phyloP scores from a whole-genome alignment of 1,140 invertebrate species.

The Pseudomyrmex dendroicus region DNA sequence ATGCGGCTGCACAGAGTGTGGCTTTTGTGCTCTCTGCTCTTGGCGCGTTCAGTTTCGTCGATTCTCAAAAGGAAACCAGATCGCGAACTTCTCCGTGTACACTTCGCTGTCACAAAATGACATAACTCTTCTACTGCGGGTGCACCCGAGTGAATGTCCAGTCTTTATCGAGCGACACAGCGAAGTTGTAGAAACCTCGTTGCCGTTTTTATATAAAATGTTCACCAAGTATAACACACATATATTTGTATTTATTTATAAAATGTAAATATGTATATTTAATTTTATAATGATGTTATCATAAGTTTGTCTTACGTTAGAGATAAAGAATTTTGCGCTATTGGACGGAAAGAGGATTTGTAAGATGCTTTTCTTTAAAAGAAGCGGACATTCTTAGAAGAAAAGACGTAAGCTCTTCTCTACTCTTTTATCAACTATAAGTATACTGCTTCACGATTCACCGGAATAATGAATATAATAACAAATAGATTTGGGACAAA shows the following conservation, averaged over 20 bases:
- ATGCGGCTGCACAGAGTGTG: not conserved
- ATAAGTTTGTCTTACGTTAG: slow-evolving; percentile 9
- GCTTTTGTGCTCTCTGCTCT: slow-evolving; percentile 20
- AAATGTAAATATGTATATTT: not conserved
- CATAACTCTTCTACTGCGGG: not conserved
- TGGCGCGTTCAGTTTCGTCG: slow-evolving; percentile 25
- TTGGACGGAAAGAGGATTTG: not conserved
- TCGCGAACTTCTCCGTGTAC: not conserved
- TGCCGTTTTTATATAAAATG: not conserved
- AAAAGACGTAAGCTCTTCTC: slow-evolving; percentile 45
- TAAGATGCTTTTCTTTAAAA: slow-evolving; percentile 41
- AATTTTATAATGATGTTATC: slow-evolving; percentile 31
- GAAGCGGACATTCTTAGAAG: slow-evolving; percentile 20
- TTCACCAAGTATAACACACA: too few species aligned
- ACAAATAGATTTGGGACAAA: slow-evolving; percentile 23
- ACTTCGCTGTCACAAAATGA: not conserved
- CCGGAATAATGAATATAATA: slow-evolving; percentile 44
- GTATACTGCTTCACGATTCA: slow-evolving; percentile 27
- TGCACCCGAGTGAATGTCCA: not conserved
- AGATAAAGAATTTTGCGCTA: slow-evolving; percentile 46
- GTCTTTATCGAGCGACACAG: not conserved
- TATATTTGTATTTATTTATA: not conserved
- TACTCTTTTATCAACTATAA: slow-evolving; percentile 50
- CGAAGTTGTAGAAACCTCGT: not conserved
- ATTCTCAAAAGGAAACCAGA: slow-evolving; percentile 36